Base-by-base conservation (phyloP, 2,888 invertebrate genomes). In the Caenorhabditis sp. region DNA sequence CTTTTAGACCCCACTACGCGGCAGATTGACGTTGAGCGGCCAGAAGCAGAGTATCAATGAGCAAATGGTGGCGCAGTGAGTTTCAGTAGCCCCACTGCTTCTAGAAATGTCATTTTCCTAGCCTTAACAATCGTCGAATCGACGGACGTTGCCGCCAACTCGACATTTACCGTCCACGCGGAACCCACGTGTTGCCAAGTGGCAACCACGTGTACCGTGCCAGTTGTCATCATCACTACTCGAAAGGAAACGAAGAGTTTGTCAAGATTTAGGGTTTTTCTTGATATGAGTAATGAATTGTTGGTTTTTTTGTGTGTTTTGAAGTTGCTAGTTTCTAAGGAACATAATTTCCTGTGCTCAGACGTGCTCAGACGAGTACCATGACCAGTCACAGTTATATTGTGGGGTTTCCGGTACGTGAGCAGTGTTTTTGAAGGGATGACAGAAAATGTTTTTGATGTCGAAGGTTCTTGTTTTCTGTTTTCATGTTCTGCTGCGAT, bases 201-300 rank as follows among this genome's bases (percentile, higher is more conserved):
- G 51, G 44, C 20, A 18, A 50, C 15, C 68, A 74, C 32, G 60
- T 69, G 4, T 80, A 80, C 18, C 69, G 50, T 24, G 32, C 50
- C 40, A 64, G 62, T n/a, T 80, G 80, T 28, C 80, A 80, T 22
- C 35, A 61, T 24, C 69, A 64, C 11, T 74, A 69, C 40, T 64
- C 80, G 15, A 80, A 69, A 64, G 80, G 74, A 20, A 44, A 3
- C 20, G 28, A 50, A 22, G 79, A 80, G 11, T 55, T 53, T 50
- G 5, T 77, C 20, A 40, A 47, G 62, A 68, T 77, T 62, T 62
- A n/a, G n/a, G n/a, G n/a, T n/a, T n/a, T n/a, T n/a, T n/a, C n/a
- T n/a, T n/a, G n/a, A n/a, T n/a, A n/a, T n/a, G n/a, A n/a, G n/a
- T n/a, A n/a, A n/a, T n/a, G n/a, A n/a, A n/a, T n/a, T n/a, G n/a